Percentiles rank a stretch among this genome's conserved stretches.
These are phyloP conservation scores for Mus pahari DNA, from an alignment of 2,113 vertebrate genomes.

Conservation along the genomic window DNA sequence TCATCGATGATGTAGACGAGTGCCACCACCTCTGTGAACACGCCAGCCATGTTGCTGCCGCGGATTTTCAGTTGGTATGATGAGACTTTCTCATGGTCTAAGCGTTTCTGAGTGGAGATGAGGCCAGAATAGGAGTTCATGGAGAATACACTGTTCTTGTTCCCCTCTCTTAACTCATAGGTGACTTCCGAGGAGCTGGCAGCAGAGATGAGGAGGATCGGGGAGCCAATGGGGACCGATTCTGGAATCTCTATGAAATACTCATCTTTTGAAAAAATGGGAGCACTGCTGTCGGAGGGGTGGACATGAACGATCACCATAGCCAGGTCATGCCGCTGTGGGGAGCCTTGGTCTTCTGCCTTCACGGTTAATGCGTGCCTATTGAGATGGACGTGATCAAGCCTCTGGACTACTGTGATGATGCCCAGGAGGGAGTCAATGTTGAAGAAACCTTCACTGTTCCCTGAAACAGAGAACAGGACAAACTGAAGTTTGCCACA, in stretches of 20 bases:
- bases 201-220: conserved; percentile 90
- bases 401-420: conserved; percentile 89
- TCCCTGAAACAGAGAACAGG: conserved; percentile 89
- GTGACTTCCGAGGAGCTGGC: conserved; percentile 90
- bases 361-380: conserved; percentile 92
- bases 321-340: conserved; percentile 90
- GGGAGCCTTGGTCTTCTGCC: conserved; percentile 94
- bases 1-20: conserved; percentile 94
- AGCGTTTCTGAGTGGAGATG: conserved; percentile 88
- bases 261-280: conserved; percentile 90
- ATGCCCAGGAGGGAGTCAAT: conserved; percentile 90
- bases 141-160: conserved; percentile 90
- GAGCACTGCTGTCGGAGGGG: conserved; percentile 91
- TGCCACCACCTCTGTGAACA: conserved; percentile 86
- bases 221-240: conserved; percentile 86
- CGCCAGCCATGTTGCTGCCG: conserved; percentile 90
- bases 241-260: conserved; percentile 95
- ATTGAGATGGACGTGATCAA: conserved; percentile 87
- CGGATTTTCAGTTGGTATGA: conserved; percentile 92
- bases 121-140: conserved; percentile 94
- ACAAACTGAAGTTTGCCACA: conserved; percentile 47
- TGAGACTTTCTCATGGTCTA: conserved; percentile 92
- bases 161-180: conserved; percentile 93
- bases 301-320: conserved; percentile 88
- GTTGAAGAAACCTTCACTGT: conserved; percentile 91